These are phyloP conservation scores for Melanotus villosus DNA, from an alignment of 2,888 invertebrate genomes.

Conservation along the genomic window DNA sequence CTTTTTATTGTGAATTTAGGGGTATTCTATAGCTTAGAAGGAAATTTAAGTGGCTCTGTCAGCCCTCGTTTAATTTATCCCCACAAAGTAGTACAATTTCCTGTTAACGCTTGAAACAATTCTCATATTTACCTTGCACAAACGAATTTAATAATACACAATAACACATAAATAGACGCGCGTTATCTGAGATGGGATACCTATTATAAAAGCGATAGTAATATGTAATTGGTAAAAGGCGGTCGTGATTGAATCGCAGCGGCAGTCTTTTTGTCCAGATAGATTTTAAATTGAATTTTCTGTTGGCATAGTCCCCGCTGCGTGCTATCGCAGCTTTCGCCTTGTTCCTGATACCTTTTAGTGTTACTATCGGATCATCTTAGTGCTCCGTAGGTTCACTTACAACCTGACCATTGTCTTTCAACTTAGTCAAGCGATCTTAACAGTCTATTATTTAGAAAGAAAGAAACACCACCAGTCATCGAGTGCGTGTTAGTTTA, in stretches of 20 bases:
- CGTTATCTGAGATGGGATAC: constrained; percentile 43
- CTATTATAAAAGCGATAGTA: constrained; percentile 55
- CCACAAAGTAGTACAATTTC: constrained; percentile 27
- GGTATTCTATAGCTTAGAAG: no score
- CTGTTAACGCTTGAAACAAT: constrained; percentile 23
- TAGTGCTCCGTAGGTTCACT: constrained; percentile 37
- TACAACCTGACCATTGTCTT: constrained; percentile 40
- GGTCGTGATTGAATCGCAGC: constrained; percentile 65
- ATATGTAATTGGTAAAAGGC: constrained; percentile 64
- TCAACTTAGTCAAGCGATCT: not conserved
- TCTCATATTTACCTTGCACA: constrained; percentile 33
- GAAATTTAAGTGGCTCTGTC: no score
- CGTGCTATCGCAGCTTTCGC: constrained; percentile 46
- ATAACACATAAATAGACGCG: constrained; percentile 37
- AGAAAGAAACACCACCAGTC: not conserved
- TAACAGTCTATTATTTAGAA: constrained; percentile 1
- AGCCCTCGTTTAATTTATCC: constrained; percentile 19
- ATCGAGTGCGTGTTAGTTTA: not conserved
- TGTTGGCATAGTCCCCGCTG: constrained; percentile 54
- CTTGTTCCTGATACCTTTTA: constrained; percentile 53
- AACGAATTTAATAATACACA: constrained; percentile 40
- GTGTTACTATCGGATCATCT: constrained; percentile 50
- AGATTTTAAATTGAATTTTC: constrained; percentile 64
- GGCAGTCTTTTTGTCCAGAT: constrained; percentile 63
- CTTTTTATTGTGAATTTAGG: no score